Base-by-base conservation (phyloP, 1,140 invertebrate genomes). In the Drosophila erecta region DNA sequence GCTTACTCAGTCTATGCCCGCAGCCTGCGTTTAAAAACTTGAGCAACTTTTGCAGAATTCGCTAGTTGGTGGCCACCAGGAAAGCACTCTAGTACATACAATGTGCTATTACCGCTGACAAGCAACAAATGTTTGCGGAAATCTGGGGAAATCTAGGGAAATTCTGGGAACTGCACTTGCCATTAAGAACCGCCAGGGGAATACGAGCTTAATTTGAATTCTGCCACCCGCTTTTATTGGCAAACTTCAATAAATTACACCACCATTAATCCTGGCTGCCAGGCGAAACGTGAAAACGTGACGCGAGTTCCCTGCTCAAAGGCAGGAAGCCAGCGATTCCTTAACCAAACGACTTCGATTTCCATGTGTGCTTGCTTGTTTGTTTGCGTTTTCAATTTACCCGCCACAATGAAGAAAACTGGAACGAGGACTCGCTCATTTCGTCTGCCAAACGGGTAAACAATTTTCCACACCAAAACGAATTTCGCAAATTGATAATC, bases 401-500 rank as follows among this genome's bases (percentile, higher is more conserved):
- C 55, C 27, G 57, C 37, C 69, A 72, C 64, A 67, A 56, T 43
- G 22, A 44, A 11, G 60, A 27, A 40, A 22, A 44, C 11, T 11
- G 41, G 41, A 20, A 43, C 3, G 7, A 15, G 15, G 17, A 14
- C 40, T 30, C 20, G 7, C 55, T 46, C 24, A 30, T 56, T 61
- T 57, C 38, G 57, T 22, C 57, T 61, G 53, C 38, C 44, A 66
- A 75, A 54, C 60, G 66, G 65, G 62, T 67, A 61, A 75, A 62
- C 71, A 70, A 83, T 85, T 80, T 70, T 50, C 54, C 41, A 30
- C 54, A 59, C 54, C 76, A 61, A 47, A 85, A 71, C 74, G 59
- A 77, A 60, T 75, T 64, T 78, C 51, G 56, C 56, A 86, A 86
- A 86, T 86, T 86, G 77, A 81, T 86, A 81, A 86, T 86, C 77